Base-by-base conservation (phyloP, 2,113 vertebrate genomes). In the Labeo catla region DNA sequence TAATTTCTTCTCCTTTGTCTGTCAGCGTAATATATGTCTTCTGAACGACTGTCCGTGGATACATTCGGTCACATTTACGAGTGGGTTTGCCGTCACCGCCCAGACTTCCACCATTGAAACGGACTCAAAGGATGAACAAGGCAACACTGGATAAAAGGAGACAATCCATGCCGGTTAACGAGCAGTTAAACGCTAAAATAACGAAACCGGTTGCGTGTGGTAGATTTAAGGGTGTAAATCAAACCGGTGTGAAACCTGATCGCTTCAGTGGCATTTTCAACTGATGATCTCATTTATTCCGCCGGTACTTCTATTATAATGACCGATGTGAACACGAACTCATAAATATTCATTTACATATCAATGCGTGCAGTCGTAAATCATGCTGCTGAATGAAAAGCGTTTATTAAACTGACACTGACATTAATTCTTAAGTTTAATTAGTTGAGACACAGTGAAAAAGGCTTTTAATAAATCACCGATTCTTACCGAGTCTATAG, bases 31-130 rank as follows among this genome's bases (percentile, higher is more conserved):
- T 66, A 63, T 47, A 57, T 80, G 86, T 13, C 72, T 36, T 45
- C 34, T 47, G 21, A 72, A 59, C 10, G 63, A 73, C 66, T 59
- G 49, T 79, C 19, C 12, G 65, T 36, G 86, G 83, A 88, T 76
- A 84, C 76, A 83, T 65, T 54, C 39, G 87, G 80, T 76, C 43
- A 61, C 63, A 90, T 81, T 11, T 12, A 78, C 86, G 84, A 83
- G 88, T 23, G 78, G 59, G 78, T 65, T 63, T 10, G 57, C 89
- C 88, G 93, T 91, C 94, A 93, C 93, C 93, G 93, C 94, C 93
- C 93, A 92, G 87, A 76, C 92, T 73, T 4, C 84, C 76, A 80
- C 63, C 65, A 70, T 66, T 47, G 49, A 36, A 23, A 4, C 52
- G 19, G 23, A 47, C 76, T 68, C 57, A 61, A 76, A 15, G 43